A percentile compares a stretch with the other conserved stretches of the same genome.
phyloP scores from a whole-genome alignment of 2,113 vertebrate species.

The Gymnorhina tibicen region DNA sequence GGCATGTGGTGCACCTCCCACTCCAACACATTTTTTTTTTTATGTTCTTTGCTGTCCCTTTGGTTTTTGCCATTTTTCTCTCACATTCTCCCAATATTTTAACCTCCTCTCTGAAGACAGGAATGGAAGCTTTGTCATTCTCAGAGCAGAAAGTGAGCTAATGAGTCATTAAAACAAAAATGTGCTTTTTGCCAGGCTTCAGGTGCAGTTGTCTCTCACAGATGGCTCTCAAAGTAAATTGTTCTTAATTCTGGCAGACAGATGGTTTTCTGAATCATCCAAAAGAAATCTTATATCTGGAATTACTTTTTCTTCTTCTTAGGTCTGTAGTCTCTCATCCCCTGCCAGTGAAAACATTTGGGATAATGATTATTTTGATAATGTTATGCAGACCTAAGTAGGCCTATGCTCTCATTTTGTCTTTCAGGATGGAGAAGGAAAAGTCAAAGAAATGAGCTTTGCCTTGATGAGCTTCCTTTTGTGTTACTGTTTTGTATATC shows the following conservation, averaged over 20 bases:
- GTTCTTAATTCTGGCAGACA: neutral
- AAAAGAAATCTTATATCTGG: neutral
- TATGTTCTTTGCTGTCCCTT: neutral
- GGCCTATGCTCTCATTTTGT: neutral
- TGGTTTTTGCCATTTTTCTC: neutral
- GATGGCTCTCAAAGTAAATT: neutral
- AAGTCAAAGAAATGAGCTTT: neutral
- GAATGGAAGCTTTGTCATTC: neutral
- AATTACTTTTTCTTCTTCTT: neutral
- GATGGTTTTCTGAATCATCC: neutral
- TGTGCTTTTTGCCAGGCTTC: neutral
- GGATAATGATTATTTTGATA: neutral
- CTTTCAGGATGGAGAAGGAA: neutral
- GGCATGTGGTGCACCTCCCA: accelerated
- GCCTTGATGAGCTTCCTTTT: neutral
- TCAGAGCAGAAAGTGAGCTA: neutral
- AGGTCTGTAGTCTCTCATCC: neutral
- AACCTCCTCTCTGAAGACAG: neutral
- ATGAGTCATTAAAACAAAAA: neutral
- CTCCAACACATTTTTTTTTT: neutral
- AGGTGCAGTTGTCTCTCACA: neutral
- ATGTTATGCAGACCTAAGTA: neutral
- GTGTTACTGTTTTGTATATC: neutral
- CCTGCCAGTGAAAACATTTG: neutral
- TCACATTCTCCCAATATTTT: neutral